Evolutionary conservation across 2,113 vertebrate species (phyloP), one percentile per base, ranked within the genome.

Genomic region (Phrynosoma platyrhinos): DNA sequence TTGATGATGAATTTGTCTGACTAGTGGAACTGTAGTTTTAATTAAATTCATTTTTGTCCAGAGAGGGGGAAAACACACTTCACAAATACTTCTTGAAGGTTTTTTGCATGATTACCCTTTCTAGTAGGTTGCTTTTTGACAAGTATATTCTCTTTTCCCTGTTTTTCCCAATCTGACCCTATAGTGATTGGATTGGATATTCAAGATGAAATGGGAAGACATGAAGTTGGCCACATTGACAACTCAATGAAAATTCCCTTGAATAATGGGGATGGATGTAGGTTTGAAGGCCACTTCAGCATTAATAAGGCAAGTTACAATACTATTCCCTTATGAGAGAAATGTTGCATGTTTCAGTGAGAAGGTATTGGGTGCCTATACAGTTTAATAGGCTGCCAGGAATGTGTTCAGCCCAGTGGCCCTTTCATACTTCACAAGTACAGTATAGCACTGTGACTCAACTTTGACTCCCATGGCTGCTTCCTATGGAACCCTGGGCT

Each of bases 171-270:
- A 52, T 16, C 78, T 30, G 36, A 4, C 93, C 12, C 14, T 90
- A 78, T 88, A 99, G 99, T 99, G 97, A 98, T 99, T 87, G 99
- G 98, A 58, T 95, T 99, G 58, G 99, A 99, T 96, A 99, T 99
- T 94, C 99, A 99, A 91, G 99, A 99, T 97, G 99, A 99, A 95
- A 99, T 99, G 98, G 99, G 99, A 91, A 97, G 98, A 81, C 99
- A 99, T 0, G 99, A 99, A 94, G 98, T 99, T 87, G 99, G 99
- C 78, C 99, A 99, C 94, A 98, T 99, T 36, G 99, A 99, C 95
- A 99, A 99, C 95, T 99, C 99, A 0, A 99, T 99, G 98, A 99
- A 99, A 96, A 95, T 99, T 86, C 97, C 98, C 0, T 97, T 99
- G 55, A 98, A 97, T 91, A 97, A 98, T 0, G 98, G 98, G 4